Percentiles rank a stretch among this genome's conserved stretches.
These are phyloP conservation scores for Ischnura elegans DNA, from an alignment of 2,888 invertebrate genomes.

Conservation along the genomic window DNA sequence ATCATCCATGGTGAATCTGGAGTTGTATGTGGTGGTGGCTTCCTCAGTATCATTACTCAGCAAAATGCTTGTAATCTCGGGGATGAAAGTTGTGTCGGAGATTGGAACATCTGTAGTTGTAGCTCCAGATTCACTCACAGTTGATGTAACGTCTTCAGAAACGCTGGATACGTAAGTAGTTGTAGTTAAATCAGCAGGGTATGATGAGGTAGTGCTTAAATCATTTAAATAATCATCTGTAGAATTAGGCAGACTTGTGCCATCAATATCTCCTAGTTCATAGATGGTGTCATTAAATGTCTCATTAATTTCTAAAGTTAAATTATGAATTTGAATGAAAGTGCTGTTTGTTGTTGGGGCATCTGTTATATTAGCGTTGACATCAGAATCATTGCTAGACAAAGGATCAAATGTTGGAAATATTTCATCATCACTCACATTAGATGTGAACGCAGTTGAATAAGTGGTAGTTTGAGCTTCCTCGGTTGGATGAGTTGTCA, in stretches of 20 bases:
- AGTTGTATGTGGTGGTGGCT: background rate
- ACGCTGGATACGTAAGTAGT: background rate
- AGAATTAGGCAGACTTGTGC: background rate
- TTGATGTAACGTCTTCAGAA: background rate
- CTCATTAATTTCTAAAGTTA: background rate
- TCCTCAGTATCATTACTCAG: background rate
- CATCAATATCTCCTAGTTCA: background rate
- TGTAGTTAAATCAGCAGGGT: background rate
- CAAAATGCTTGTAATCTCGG: background rate
- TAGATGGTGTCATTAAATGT: background rate
- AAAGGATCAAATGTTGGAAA: background rate
- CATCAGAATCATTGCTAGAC: background rate
- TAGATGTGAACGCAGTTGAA: background rate
- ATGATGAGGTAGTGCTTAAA: background rate
- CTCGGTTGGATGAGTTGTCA: background rate
- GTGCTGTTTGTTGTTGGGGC: conserved; percentile 21
- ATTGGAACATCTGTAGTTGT: background rate
- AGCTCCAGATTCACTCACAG: background rate
- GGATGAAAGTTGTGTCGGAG: background rate
- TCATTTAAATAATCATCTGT: background rate
- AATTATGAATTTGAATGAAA: background rate
- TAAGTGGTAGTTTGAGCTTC: background rate
- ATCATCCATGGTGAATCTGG: background rate
- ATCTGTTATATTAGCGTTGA: background rate
- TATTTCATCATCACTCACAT: background rate